Base-by-base conservation (phyloP, 2,888 invertebrate species). In the Dioctria linearis region DNA sequence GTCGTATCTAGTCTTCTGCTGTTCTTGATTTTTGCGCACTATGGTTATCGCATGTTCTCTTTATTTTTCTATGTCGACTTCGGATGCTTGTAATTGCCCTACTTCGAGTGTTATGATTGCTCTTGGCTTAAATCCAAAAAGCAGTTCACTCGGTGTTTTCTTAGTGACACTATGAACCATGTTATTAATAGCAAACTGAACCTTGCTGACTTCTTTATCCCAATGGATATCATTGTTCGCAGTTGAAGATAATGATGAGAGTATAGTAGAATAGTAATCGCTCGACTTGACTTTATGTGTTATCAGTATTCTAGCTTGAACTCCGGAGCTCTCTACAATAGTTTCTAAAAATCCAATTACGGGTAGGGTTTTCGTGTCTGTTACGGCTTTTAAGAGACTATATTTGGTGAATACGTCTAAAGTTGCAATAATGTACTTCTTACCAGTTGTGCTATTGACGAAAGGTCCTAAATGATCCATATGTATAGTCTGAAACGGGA, bases 211-310 rank as follows among this genome's bases (percentile, higher is more conserved):
- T n/a, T n/a, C n/a, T n/a, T n/a, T n/a, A n/a, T n/a, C n/a, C n/a
- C n/a, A 82, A 49, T 79, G 76, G 73, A 82, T 80, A 51, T 82
- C 83, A 37, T 83, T 83, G 11, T 79, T 65, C 6, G 73, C 67
- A 76, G 82, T 84, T 63, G 82, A 83, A 8, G 82, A 80, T 61
- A 85, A 76, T 49, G n/a, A n/a, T n/a, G n/a, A n/a, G n/a, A n/a
- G n/a, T n/a, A n/a, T n/a, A n/a, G n/a, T n/a, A n/a, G n/a, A 83
- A 83, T 4, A 79, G 59, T 5, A 83, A 82, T 40, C 85, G 78
- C 57, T 85, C 85, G 4, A 84, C 83, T 80, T 86, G 85, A 0
- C 65, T 65, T 37, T 65, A 37, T 65, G 25, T 65, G 65, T 37
- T 4, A 65, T 65, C 11, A 65, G 4, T n/a, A n/a, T n/a, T 37